phyloP scores from a whole-genome alignment of 2,888 invertebrate species.

The Lucinisca nassula region DNA sequence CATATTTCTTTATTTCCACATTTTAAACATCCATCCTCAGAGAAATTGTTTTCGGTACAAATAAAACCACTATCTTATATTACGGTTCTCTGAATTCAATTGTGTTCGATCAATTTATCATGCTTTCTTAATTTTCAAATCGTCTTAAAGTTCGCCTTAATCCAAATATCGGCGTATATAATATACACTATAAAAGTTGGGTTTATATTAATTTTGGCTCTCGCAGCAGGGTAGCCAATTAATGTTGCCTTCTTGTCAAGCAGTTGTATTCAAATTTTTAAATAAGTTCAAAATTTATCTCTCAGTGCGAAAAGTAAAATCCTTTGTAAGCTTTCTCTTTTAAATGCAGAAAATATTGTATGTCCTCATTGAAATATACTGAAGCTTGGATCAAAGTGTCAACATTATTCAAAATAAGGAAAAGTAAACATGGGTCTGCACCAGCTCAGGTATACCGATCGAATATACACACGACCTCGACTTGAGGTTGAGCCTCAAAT shows the following conservation, averaged over 20 bases:
- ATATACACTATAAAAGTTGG: neutral
- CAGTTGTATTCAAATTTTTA: neutral
- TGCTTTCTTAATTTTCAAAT: neutral
- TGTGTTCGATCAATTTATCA: neutral
- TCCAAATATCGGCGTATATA: neutral
- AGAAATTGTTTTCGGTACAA: too few relatives aligned
- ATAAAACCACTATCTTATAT: too few relatives aligned
- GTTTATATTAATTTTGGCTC: neutral
- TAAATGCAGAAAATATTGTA: neutral
- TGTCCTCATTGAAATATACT: neutral
- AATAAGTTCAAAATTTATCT: neutral
- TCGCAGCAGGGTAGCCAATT: neutral
- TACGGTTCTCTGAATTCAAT: too few relatives aligned
- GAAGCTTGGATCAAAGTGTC: slow-evolving; percentile 1
- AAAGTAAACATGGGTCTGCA: neutral
- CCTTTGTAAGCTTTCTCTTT: neutral
- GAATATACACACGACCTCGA: neutral
- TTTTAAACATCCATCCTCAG: too few relatives aligned
- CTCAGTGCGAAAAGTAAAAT: neutral
- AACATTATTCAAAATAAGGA: neutral
- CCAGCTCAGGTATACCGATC: neutral
- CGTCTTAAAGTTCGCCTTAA: neutral
- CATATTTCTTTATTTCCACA: too few relatives aligned
- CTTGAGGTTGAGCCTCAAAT: neutral
- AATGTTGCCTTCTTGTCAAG: neutral